phyloP scores from a whole-genome alignment of 2,113 vertebrate species.

The Jaculus jaculus region DNA sequence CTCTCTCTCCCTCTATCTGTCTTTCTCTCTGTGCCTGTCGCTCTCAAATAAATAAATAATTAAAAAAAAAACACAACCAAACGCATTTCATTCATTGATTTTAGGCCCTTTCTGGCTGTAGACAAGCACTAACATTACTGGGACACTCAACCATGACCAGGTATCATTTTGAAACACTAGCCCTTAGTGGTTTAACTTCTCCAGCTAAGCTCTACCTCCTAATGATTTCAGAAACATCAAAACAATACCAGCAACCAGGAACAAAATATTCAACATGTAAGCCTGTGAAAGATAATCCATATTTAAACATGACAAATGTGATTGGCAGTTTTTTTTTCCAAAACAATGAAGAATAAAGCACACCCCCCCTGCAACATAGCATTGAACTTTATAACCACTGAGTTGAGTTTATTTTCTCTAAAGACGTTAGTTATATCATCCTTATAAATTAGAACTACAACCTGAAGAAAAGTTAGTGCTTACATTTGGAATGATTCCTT shows the following conservation, averaged over 20 bases:
- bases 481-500: not conserved
- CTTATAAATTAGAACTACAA: not conserved
- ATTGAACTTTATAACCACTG: not conserved
- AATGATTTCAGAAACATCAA: not conserved
- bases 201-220: not conserved
- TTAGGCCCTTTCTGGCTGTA: not conserved
- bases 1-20: too few species aligned
- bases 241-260: not conserved
- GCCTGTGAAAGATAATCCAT: not conserved
- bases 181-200: not conserved
- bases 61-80: not conserved
- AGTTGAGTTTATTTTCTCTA: not conserved
- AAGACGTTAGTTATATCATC: not conserved
- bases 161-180: not conserved
- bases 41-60: too few species aligned
- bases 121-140: not conserved
- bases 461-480: not conserved
- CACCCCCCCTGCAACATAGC: not conserved
- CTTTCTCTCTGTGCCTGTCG: too few species aligned
- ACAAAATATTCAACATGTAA: not conserved
- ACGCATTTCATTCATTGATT: conserved; percentile 27
- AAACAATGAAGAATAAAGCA: not conserved
- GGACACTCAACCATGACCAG: too few species aligned
- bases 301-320: not conserved
- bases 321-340: not conserved